A percentile compares a stretch with the other conserved stretches of the same genome.
Evolutionary conservation across 2,888 invertebrate species (phyloP).

Genomic region (Hirtodrosophila histrioides): DNA sequence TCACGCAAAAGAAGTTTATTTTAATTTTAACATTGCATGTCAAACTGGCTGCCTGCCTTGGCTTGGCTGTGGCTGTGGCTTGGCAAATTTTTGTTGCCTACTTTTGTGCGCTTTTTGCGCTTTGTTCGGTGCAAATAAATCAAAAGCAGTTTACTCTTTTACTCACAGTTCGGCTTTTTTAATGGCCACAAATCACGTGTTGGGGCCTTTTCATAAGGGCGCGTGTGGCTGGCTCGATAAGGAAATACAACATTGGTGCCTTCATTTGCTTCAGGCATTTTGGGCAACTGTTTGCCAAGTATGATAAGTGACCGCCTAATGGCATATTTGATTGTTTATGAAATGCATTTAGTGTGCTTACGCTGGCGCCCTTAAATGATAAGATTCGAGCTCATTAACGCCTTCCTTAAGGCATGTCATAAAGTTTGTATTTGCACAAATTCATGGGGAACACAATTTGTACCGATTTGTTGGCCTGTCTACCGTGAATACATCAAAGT

Average conservation of each 20-base stretch:
- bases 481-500: constrained; percentile 7
- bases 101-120: constrained; percentile 29
- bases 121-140: constrained; percentile 64
- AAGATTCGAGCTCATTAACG: constrained; percentile 47
- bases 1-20: constrained; percentile 72
- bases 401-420: constrained; percentile 22
- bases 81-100: constrained; percentile 37
- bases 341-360: constrained; percentile 47
- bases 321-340: constrained; percentile 56
- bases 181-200: constrained; percentile 75
- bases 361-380: constrained; percentile 22
- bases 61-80: constrained; percentile 39
- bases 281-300: constrained; percentile 57
- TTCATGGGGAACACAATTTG: constrained; percentile 39
- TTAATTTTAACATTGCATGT: constrained; percentile 81
- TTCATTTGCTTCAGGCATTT: constrained; percentile 28
- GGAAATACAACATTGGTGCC: constrained; percentile 36
- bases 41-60: constrained; percentile 53
- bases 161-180: constrained; percentile 39
- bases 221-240: constrained; percentile 59
- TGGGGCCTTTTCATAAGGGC: constrained; percentile 49
- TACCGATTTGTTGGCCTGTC: constrained; percentile 40
- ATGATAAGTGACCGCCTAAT: constrained; percentile 71
- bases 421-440: constrained; percentile 26
- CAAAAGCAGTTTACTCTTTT: constrained; percentile 66